phyloP scores from a whole-genome alignment of 2,113 vertebrate genomes.

The Ondatra zibethicus region DNA sequence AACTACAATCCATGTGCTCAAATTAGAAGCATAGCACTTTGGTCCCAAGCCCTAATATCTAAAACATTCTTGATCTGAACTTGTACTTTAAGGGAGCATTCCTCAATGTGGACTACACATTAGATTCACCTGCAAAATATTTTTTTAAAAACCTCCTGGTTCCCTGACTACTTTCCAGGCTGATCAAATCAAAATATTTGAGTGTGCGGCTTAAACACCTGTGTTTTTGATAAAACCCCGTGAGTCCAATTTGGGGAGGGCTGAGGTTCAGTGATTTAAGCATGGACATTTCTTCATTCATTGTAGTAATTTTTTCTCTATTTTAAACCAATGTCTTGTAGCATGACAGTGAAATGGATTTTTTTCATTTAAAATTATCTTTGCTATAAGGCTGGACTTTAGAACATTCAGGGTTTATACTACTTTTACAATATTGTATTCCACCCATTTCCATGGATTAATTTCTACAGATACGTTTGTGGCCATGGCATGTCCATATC shows the following conservation, averaged over 20 bases:
- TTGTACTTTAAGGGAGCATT: background rate
- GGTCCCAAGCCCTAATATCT: background rate
- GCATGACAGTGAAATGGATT: background rate
- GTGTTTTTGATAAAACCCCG: background rate
- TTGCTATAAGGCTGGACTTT: background rate
- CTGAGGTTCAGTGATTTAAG: background rate
- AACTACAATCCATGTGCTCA: background rate
- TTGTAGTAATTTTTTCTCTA: constrained; percentile 18
- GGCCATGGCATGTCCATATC: background rate
- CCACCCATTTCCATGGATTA: background rate
- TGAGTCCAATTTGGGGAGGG: background rate
- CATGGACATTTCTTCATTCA: constrained; percentile 16
- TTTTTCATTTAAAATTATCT: constrained; percentile 35
- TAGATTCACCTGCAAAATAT: background rate
- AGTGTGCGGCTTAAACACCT: background rate
- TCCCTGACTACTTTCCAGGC: background rate
- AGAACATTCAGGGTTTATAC: background rate
- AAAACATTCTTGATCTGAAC: background rate
- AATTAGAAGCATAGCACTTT: background rate
- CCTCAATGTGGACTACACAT: background rate
- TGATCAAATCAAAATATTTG: constrained; percentile 17
- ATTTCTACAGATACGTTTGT: background rate
- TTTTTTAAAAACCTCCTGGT: background rate
- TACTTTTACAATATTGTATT: constrained; percentile 42
- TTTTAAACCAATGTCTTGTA: background rate